Base-by-base conservation (phyloP, 2,113 vertebrate genomes). In the Polypterus senegalus region DNA sequence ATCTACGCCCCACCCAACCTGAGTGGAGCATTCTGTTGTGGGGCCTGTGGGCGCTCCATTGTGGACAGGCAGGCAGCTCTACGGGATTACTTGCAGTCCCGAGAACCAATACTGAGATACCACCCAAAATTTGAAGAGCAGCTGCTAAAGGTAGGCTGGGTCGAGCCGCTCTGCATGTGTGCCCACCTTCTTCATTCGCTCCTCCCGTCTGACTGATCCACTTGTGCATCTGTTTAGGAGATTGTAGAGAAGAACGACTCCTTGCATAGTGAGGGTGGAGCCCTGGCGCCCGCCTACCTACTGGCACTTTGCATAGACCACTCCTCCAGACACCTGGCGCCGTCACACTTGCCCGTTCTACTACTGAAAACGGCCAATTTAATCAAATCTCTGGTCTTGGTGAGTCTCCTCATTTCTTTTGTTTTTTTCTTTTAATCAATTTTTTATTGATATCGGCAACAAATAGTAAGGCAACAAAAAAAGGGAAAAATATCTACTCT, bases 371-470 rank as follows among this genome's bases (percentile, higher is more conserved):
- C 91, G 51, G 91, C 91, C 67, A 86, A 88, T 66, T 81, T 89
- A 45, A 88, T 94, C 67, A 93, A 93, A 74, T 88, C 88, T 69
- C 87, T 89, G 7, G 91, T 92, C 68, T 94, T 92, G 92, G 92
- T 93, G 78, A 88, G 87, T 74, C 59, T 45, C 5, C 45, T 7
- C 11, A 9, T 10, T 44, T 27, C 48, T 51, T 5, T 27, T 27
- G 27, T 27, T 27, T 27, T 27, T 27, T 27, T 27, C 5, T 27
- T 27, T 2, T 27, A 27, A 27, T 27, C 27, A 2, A 27, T 27
- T 27, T 27, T 27, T 27, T 27, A 27, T 27, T 27, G 27, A 27
- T 27, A 27, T 27, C 27, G 2, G 2, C 27, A 27, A 27, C 27
- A 27, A 27, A 27, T 27, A 27, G 27, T 27, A 27, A 27, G 27